Base-by-base conservation (phyloP, 2,888 invertebrate genomes). In the Pharmacophagus antenor region DNA sequence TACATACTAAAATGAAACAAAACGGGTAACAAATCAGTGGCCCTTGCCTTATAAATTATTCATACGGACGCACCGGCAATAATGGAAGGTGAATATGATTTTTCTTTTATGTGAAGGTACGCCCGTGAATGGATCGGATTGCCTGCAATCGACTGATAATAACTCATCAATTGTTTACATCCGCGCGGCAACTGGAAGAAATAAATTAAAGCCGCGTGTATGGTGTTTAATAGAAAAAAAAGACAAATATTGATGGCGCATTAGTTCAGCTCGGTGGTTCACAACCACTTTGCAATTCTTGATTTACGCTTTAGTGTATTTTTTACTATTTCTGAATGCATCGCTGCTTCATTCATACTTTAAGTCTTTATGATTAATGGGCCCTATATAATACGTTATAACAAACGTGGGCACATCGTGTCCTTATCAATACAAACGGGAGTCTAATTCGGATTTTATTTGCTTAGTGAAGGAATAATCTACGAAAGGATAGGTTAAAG, bases 111-210 rank as follows among this genome's bases (percentile, higher is more conserved):
- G 56, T 63, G 56, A 56, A 57, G 59, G 61, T 56, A 55, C 56
- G 51, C 65, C 65, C 56, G 62, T 82, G 80, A 80, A 79, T 78
- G 71, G 76, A 63, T 46, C 61, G 58, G 48, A 63, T 63, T 60
- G 77, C 73, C 84, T 88, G 88, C 75, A 65, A 71, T 63, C 73
- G 88, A 87, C 69, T 76, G 88, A 87, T 88, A 87, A 88, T 88
- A 88, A 86, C 74, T 88, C 88, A 86, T 79, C 81, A 79, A 88
- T 88, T 88, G 88, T 88, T 86, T 85, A 84, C 80, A 41, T 15
- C 31, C 50, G 21, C 42, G 20, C 42, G 41, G 59, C 23, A 31
- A 27, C 49, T 55, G 23, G 41, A 58, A 47, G 31, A 48, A 44
- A 52, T 58, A 41, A 52, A 53, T 48, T 31, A 31, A 17, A 12